Conservation (phyloP, 2,888 invertebrate species). For the Drosophila cognata region DNA sequence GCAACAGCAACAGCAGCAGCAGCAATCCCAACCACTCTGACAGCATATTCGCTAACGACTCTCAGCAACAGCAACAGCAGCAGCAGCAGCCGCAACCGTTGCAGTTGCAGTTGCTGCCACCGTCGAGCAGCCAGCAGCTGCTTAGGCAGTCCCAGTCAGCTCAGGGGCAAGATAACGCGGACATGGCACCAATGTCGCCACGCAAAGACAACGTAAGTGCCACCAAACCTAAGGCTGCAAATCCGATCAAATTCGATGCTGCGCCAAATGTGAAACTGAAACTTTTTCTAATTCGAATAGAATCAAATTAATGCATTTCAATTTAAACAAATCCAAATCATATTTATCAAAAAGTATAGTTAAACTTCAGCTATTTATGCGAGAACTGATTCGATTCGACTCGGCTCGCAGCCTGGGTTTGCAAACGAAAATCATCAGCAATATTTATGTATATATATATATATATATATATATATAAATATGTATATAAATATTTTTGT, state of each 20-base stretch:
- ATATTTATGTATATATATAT: too few relatives aligned
- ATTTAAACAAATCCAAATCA: background rate
- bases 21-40: constrained; percentile 82
- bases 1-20: constrained; percentile 72
- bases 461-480: too few relatives aligned
- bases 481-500: too few relatives aligned
- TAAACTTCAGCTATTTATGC: background rate
- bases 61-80: constrained; percentile 65
- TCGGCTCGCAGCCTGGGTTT: background rate
- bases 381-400: background rate
- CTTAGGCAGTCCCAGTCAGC: constrained; percentile 59
- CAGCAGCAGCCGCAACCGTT: constrained; percentile 77
- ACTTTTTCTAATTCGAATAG: background rate
- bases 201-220: constrained; percentile 84
- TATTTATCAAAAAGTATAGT: background rate
- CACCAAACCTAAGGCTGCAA: background rate
- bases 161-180: constrained; percentile 59
- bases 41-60: constrained; percentile 82
- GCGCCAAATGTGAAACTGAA: too few relatives aligned
- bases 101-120: constrained; percentile 58
- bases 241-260: background rate
- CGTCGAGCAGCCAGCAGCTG: constrained; percentile 73
- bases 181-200: constrained; percentile 81
- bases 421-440: background rate
- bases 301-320: background rate